Evolutionary conservation across 2,888 invertebrate species (phyloP).

Genomic region (Camponotus fellah): DNA sequence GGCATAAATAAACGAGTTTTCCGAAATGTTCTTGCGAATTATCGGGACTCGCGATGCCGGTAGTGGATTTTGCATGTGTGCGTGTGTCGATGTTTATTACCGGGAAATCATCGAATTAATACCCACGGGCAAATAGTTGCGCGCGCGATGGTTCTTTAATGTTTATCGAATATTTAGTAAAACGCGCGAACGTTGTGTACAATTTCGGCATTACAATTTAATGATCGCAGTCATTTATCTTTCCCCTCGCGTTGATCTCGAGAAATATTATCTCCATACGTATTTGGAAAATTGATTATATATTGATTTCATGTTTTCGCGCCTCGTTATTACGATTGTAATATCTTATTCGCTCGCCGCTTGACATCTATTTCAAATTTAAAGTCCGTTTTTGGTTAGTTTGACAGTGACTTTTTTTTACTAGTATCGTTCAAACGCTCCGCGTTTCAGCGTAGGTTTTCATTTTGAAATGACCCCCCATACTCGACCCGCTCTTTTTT

Average conservation of each 20-base stretch:
- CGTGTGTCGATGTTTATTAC: constrained; percentile 25
- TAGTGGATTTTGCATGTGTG: background rate
- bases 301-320: background rate
- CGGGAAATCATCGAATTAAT: constrained; percentile 35
- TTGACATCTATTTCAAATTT: constrained; percentile 59
- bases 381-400: constrained; percentile 61
- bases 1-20: constrained; percentile 30
- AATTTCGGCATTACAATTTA: constrained; percentile 44
- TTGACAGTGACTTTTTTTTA: constrained; percentile 52
- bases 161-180: constrained; percentile 43
- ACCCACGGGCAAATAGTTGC: constrained; percentile 40
- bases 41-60: constrained; percentile 13
- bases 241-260: background rate
- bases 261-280: background rate
- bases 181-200: background rate
- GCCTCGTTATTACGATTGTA: background rate
- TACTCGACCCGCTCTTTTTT: constrained; percentile 51
- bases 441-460: constrained; percentile 61
- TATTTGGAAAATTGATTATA: background rate
- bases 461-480: constrained; percentile 67
- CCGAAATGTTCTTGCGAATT: constrained; percentile 41
- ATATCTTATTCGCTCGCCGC: background rate
- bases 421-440: constrained; percentile 25
- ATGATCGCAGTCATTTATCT: constrained; percentile 29
- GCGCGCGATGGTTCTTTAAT: constrained; percentile 38